Base-by-base conservation (phyloP, 1,140 invertebrate species). In the Trichomalopsis sarcophagae region DNA sequence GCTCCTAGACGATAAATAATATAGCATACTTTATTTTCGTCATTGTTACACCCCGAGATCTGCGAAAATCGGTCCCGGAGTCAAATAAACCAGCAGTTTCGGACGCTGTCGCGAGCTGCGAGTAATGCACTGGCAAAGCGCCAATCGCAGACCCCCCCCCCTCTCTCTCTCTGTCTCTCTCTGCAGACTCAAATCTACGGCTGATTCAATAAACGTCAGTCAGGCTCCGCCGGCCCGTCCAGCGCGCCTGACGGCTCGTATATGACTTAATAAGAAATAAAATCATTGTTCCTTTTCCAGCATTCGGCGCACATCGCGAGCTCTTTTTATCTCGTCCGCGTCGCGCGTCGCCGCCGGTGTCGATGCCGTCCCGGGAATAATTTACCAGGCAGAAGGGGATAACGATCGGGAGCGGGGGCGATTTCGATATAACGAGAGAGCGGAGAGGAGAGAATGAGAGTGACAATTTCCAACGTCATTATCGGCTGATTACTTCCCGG, bases 131-230 rank as follows among this genome's bases (percentile, higher is more conserved):
- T 90, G 89, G 89, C 88, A 79, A 74, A 68, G 55, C 88, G 88
- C 87, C 89, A 90, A 90, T 88, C 85, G 84, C 88, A 87, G 83
- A 0, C 50, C 17, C 50, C 27, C 27, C 27, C 27, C 27, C 27
- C 27, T 27, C 27, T 27, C 27, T 27, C 27, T 27, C 27, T 27
- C 27, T 0, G 1, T 55, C 50, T 21, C 50, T 21, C 55, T 62
- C 86, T 88, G 27, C 27, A 82, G 86, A 87, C 86, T 88, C 88
- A 83, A 87, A 88, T 87, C 87, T 84, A 87, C 81, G 86, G 86
- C 83, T 89, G 87, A 88, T 90, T 90, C 89, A 90, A 90, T 90
- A 90, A 89, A 89, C 84, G 87, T 89, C 88, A 89, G 80, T 89
- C 89, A 80, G 74, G 55, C 33, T 30, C n/a, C 1, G 21, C n/a